Evolutionary conservation across 2,113 vertebrate genomes (phyloP).

Genomic region (Notiomystis cincta): DNA sequence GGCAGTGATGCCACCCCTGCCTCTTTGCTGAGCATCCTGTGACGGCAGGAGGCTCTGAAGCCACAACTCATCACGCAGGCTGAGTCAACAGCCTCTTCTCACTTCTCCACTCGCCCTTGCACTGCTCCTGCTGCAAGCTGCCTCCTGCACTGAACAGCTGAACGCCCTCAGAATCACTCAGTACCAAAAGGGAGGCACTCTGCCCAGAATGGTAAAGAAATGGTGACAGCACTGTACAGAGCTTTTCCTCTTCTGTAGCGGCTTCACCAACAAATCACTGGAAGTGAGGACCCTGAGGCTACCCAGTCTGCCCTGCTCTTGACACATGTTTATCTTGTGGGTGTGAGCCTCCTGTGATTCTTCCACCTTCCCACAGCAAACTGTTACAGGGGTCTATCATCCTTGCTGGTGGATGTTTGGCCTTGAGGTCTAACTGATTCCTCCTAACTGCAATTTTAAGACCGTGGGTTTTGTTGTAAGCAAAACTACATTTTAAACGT

Average conservation of each 20-base stretch:
- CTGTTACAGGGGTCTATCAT: neutral
- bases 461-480: neutral
- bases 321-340: neutral
- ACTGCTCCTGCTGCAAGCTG: neutral
- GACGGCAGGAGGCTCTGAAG: neutral
- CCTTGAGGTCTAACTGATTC: neutral
- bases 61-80: rapidly evolving
- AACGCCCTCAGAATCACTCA: neutral
- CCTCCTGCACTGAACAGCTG: neutral
- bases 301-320: neutral
- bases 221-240: neutral
- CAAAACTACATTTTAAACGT: neutral
- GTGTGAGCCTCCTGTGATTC: neutral
- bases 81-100: neutral
- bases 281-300: neutral
- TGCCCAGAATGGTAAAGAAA: neutral
- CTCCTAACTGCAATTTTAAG: neutral
- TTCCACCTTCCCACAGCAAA: neutral
- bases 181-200: neutral
- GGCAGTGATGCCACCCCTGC: neutral
- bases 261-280: neutral
- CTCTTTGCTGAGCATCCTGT: neutral
- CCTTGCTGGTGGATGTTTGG: neutral
- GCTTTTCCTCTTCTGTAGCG: neutral
- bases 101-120: neutral